phyloP scores from a whole-genome alignment of 2,888 invertebrate species.

The Achlya flavicornis region DNA sequence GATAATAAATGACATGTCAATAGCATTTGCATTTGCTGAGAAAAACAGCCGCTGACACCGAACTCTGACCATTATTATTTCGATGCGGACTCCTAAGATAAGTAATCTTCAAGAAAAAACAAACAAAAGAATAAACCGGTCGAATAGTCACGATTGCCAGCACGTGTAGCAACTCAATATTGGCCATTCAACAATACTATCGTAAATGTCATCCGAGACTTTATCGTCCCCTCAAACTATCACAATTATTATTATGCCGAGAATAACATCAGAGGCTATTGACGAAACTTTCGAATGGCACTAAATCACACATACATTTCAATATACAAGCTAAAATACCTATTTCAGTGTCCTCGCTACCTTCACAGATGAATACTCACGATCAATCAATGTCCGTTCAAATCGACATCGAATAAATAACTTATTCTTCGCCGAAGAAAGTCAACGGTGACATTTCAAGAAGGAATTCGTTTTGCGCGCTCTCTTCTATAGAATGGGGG shows the following conservation, averaged over 20 bases:
- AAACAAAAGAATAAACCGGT: neutral
- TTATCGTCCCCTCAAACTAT: conserved; percentile 15
- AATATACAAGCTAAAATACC: conserved; percentile 20
- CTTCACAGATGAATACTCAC: conserved; percentile 32
- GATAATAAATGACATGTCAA: too few species aligned
- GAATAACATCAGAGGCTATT: conserved; percentile 26
- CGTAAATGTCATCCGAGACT: neutral
- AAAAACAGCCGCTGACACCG: too few species aligned
- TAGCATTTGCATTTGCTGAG: too few species aligned
- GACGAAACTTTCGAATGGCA: conserved; percentile 28
- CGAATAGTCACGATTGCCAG: conserved; percentile 1
- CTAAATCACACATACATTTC: conserved; percentile 34
- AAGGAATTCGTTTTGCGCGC: conserved; percentile 33
- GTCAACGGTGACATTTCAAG: conserved; percentile 45
- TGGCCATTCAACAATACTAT: conserved; percentile 1
- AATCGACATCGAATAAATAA: conserved; percentile 40
- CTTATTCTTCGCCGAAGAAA: conserved; percentile 39
- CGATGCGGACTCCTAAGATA: neutral
- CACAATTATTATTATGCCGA: conserved; percentile 24
- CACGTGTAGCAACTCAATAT: conserved; percentile 4
- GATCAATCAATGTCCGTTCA: conserved; percentile 39
- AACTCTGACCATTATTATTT: too few species aligned
- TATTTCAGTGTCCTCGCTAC: conserved; percentile 16
- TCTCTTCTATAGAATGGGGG: conserved; percentile 2
- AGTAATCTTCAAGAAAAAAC: neutral